Conservation (phyloP, 2,113 vertebrate species). For the Rattus norvegicus region DNA sequence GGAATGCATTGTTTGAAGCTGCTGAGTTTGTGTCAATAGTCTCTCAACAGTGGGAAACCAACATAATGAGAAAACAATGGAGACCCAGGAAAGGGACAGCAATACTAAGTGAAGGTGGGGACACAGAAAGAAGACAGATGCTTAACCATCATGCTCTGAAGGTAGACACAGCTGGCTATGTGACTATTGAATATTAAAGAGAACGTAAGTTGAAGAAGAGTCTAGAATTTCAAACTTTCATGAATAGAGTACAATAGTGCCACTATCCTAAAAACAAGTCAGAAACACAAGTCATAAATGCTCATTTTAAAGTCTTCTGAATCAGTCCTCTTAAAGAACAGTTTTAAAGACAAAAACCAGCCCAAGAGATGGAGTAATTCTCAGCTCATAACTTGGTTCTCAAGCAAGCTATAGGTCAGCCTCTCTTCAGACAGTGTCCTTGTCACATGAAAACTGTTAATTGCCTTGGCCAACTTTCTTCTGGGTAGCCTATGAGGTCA, state of each 20-base stretch:
- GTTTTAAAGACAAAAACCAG: not conserved
- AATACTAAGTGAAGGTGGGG: not conserved
- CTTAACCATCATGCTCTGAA: not conserved
- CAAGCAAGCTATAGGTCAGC: not conserved
- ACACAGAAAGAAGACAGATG: not conserved
- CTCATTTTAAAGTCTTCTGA: not conserved
- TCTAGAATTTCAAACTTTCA: not conserved
- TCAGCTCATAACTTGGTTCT: not conserved
- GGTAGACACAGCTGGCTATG: not conserved
- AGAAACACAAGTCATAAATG: not conserved
- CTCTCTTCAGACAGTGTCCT: not conserved
- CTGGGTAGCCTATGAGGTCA: not conserved
- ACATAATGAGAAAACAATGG: not conserved
- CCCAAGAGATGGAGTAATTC: not conserved
- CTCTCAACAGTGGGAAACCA: not conserved
- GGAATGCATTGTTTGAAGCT: not conserved
- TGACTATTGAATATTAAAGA: not conserved
- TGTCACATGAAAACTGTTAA: not conserved
- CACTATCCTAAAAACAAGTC: not conserved
- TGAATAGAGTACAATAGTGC: not conserved
- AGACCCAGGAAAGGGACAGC: not conserved
- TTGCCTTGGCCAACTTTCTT: not conserved
- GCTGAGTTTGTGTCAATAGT: not conserved
- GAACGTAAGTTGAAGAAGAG: not conserved
- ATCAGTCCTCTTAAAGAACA: not conserved